Evolutionary conservation across 2,113 vertebrate genomes (phyloP).

Genomic region (Meriones unguiculatus): DNA sequence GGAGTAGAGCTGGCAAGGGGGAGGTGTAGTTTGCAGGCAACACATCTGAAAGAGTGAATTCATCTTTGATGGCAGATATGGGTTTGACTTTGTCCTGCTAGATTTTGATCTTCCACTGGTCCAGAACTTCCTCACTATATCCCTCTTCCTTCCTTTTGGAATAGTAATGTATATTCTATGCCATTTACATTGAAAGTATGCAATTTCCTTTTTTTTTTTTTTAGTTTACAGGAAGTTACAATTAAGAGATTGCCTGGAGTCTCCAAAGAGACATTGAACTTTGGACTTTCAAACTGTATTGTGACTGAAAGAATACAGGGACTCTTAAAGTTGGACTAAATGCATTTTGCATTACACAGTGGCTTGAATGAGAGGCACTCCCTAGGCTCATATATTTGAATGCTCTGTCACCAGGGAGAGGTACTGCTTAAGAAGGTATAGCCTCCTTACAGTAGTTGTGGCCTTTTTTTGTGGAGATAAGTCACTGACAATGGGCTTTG

Average conservation of each 20-base stretch:
- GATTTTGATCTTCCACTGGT: background rate
- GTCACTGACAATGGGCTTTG: background rate
- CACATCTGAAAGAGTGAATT: background rate
- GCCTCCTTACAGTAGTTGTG: background rate
- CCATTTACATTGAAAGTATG: background rate
- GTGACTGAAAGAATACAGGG: background rate
- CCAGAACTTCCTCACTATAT: background rate
- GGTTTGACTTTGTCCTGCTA: background rate
- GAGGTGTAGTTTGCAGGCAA: background rate
- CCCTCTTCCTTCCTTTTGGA: background rate
- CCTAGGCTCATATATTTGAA: background rate
- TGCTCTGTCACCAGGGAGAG: background rate
- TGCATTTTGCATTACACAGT: background rate
- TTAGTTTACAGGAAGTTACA: background rate
- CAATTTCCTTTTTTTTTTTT: background rate
- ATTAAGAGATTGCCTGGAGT: too few species aligned
- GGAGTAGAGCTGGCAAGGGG: background rate
- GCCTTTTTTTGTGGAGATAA: background rate
- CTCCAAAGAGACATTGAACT: background rate
- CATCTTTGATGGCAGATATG: background rate
- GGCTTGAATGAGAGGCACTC: background rate
- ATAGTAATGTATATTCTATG: background rate
- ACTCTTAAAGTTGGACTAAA: background rate
- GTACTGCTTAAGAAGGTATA: background rate
- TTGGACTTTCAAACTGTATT: background rate